These are phyloP conservation scores for Caenorhabditis afra DNA, from an alignment of 2,888 invertebrate species.

Conservation along the genomic window DNA sequence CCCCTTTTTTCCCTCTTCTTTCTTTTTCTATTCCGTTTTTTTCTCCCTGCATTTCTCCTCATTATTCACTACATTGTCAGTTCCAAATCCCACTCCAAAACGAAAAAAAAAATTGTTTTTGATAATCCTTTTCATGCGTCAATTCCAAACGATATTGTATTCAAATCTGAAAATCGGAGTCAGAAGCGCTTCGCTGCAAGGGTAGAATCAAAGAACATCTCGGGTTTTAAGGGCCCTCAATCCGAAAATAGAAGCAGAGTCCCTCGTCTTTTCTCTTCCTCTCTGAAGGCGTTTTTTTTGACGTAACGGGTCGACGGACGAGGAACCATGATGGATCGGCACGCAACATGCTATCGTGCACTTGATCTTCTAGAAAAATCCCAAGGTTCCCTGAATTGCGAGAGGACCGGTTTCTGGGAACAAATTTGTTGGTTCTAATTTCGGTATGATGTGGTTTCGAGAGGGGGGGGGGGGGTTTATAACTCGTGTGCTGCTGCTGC, in stretches of 20 bases:
- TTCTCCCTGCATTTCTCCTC: no score
- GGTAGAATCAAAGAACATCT: no score
- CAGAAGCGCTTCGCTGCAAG: no score
- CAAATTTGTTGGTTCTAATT: neutral
- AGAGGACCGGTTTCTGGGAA: neutral
- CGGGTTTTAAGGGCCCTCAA: no score
- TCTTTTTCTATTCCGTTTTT: neutral
- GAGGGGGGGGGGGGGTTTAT: no score
- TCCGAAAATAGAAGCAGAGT: neutral
- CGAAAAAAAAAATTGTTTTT: no score
- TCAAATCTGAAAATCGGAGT: no score
- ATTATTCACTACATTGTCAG: no score
- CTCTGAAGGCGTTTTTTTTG: conserved; percentile 12
- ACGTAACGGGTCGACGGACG: conserved; percentile 6
- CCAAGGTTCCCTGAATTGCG: no score
- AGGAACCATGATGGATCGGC: conserved; percentile 41
- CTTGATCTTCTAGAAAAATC: conserved; percentile 30
- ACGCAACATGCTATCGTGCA: conserved; percentile 50
- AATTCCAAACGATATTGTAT: no score
- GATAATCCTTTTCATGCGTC: no score
- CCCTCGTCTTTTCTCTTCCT: neutral
- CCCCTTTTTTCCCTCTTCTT: neutral
- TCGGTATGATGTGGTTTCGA: neutral
- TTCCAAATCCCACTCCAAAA: no score
- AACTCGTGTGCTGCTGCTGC: neutral